A percentile compares a stretch with the other conserved stretches of the same genome.
phyloP scores from a whole-genome alignment of 2,113 vertebrate species.

The Puma concolor region DNA sequence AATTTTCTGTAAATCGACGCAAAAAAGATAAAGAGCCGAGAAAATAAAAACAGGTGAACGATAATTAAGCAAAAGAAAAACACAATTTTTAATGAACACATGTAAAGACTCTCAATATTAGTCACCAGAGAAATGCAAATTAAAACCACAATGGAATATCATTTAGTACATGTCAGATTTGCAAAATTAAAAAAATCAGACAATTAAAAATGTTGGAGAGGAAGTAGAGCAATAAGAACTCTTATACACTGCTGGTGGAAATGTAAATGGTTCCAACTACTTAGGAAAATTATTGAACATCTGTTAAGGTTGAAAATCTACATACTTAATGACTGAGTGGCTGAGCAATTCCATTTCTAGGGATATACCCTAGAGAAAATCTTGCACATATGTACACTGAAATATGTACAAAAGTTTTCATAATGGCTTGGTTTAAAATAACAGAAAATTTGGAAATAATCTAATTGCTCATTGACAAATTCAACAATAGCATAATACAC shows the following conservation, averaged over 20 bases:
- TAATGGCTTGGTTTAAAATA: not conserved
- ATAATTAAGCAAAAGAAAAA: not conserved
- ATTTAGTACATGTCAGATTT: not conserved
- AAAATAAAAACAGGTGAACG: not conserved
- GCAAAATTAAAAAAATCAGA: not conserved
- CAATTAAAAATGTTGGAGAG: not conserved
- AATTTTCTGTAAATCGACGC: not conserved
- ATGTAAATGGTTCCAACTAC: not conserved
- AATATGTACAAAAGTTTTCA: not conserved
- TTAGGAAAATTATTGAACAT: constrained; percentile 8
- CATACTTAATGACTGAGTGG: not conserved
- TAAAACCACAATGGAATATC: not conserved
- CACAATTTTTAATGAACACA: not conserved
- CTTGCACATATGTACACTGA: not conserved
- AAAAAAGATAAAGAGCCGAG: not conserved
- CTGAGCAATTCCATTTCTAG: not conserved
- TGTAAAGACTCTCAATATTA: not conserved
- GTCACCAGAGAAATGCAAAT: not conserved
- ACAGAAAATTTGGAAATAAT: not conserved
- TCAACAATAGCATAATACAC: not conserved
- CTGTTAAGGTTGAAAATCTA: not conserved
- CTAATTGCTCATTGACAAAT: not conserved
- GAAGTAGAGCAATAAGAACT: not conserved
- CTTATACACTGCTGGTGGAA: not conserved
- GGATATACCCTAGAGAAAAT: not conserved